Evolutionary conservation across 2,797 vertebrate genomes (phyloP).

Genomic region (Propithecus perrieri): DNA sequence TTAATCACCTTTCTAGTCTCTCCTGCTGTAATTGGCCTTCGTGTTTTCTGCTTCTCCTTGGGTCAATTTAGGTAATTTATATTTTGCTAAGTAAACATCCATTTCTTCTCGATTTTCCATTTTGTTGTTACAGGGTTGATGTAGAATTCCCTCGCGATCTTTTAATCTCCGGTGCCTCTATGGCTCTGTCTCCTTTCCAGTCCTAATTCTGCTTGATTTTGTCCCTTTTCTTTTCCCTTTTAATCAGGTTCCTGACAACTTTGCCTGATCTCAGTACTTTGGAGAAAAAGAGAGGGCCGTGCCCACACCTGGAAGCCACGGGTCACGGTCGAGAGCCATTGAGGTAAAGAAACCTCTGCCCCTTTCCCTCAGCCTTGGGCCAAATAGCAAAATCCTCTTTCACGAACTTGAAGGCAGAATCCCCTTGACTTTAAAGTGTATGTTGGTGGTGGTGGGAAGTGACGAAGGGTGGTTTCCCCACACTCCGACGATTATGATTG

Average conservation of each 20-base stretch:
- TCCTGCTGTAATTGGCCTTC: not conserved
- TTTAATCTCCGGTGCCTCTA: not conserved
- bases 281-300: not conserved
- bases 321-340: not conserved
- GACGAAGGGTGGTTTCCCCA: not conserved
- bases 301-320: not conserved
- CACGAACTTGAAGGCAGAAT: not conserved
- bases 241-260: not conserved
- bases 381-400: not conserved
- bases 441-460: not conserved
- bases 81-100: constrained; percentile 29
- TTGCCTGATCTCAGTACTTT: not conserved
- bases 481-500: not conserved
- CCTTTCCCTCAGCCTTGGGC: not conserved
- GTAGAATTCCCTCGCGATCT: not conserved
- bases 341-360: not conserved
- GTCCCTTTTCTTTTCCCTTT: not conserved
- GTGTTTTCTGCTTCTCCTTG: not conserved
- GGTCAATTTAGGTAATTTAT: constrained; percentile 49
- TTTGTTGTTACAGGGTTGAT: not conserved
- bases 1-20: constrained; percentile 43
- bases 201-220: not conserved
- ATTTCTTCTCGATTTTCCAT: not conserved
- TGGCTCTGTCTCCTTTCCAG: not conserved
- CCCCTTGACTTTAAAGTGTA: not conserved